Evolutionary conservation across 2,888 invertebrate genomes (phyloP), one percentile per base, ranked within the genome.

Genomic region (Taenaris catops): DNA sequence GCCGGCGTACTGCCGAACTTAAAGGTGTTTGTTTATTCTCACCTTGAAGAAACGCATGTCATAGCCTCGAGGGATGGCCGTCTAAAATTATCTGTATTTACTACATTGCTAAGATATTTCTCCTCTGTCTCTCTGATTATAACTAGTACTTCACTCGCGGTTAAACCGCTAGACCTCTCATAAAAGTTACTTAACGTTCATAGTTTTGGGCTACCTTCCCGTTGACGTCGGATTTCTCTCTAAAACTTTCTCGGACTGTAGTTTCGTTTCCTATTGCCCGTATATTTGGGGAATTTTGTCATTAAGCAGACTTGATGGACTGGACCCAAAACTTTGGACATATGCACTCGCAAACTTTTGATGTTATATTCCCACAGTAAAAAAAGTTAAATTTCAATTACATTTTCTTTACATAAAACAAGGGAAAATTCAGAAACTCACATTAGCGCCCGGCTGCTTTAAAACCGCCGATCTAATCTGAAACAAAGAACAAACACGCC

Each of bases 401-500:
- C 58, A 61, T 55, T 61, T 44, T 54, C 59, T 58, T 64, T 59
- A 57, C 67, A 68, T 70, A 73, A 83, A 80, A 17, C 70, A 74
- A 78, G 70, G 68, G 53, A 53, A 69, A 79, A 69, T 75, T 76
- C 60, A 61, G 68, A 75, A 84, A 84, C 80, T 86, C 83, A 81
- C 86, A 86, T 86, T 86, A 84, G 80, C 78, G 75, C 73, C 65
- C 60, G 70, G 70, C 76, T 78, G 72, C 75, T 78, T 83, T 79
- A 72, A 75, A 83, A 78, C 74, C 71, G 68, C 68, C 78, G 72
- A 79, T 81, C 78, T 83, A 83, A 84, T 86, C 86, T 83, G 74
- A 74, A 84, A 86, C 86, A 86, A 84, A 80, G 68, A 83, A 84
- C 84, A 84, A 86, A 86, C 86, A 86, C 79, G 78, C 72, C 81